phyloP scores from a whole-genome alignment of 2,113 vertebrate species.

The Phalacrocorax pelagicus region DNA sequence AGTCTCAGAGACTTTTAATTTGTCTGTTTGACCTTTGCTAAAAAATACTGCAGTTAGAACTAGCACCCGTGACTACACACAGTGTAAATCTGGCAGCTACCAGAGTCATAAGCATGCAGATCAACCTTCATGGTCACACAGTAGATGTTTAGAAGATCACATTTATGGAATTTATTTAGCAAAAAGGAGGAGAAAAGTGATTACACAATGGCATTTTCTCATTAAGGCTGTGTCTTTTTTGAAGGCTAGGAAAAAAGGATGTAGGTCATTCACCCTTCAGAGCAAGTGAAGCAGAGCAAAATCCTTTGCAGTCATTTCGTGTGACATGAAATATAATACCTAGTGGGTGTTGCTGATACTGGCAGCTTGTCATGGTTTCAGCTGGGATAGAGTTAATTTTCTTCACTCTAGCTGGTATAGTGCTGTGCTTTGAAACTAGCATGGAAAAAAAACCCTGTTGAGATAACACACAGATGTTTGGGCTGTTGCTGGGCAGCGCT shows the following conservation, averaged over 20 bases:
- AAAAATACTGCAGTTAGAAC: background rate
- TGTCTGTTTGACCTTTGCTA: background rate
- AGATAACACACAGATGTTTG: no score
- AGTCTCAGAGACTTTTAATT: background rate
- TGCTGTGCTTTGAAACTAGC: no score
- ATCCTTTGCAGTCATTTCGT: background rate
- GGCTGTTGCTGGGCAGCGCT: no score
- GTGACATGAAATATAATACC: background rate
- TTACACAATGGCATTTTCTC: conserved; percentile 5
- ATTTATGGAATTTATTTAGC: background rate
- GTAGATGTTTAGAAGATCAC: conserved; percentile 20
- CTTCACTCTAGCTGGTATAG: no score
- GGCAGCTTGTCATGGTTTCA: no score
- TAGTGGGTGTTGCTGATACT: background rate
- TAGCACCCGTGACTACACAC: background rate
- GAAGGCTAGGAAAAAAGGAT: background rate
- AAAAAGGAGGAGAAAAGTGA: background rate
- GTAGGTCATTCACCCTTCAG: conserved; percentile 1
- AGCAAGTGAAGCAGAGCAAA: conserved; percentile 16
- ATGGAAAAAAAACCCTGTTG: no score
- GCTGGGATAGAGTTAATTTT: no score
- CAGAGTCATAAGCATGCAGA: background rate
- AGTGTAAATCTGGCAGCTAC: background rate
- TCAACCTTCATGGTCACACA: background rate
- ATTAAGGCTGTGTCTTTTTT: background rate